Percentiles rank a stretch among this genome's conserved stretches.
Evolutionary conservation across 2,888 invertebrate genomes (phyloP).

Genomic region (Monopis laevigella): DNA sequence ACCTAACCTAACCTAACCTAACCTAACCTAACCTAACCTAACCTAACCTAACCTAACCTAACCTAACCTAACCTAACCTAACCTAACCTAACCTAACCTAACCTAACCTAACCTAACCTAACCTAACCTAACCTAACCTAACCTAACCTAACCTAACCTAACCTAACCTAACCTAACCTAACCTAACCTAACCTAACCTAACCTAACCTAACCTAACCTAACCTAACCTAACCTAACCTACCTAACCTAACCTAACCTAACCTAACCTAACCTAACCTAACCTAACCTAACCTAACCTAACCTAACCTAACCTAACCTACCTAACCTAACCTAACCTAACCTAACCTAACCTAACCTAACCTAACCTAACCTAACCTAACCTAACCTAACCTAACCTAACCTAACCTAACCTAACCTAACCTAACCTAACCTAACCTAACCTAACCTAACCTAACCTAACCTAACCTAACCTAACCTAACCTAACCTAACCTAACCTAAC

Average conservation of each 20-base stretch:
- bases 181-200: slow-evolving; percentile 10
- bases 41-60: slow-evolving; percentile 16
- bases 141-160: slow-evolving; percentile 13
- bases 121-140: slow-evolving; percentile 7
- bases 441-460: slow-evolving; percentile 7
- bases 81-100: slow-evolving; percentile 15
- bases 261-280: slow-evolving; percentile 12
- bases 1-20: slow-evolving; percentile 13
- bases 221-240: slow-evolving; percentile 8
- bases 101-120: slow-evolving; percentile 11
- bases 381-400: slow-evolving; percentile 14
- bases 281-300: slow-evolving; percentile 13
- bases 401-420: slow-evolving; percentile 14
- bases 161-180: slow-evolving; percentile 10
- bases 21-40: slow-evolving; percentile 13
- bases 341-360: slow-evolving; percentile 14
- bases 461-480: slow-evolving; percentile 12
- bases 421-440: slow-evolving; percentile 9
- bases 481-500: slow-evolving; percentile 13
- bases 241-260: slow-evolving; percentile 7
- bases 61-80: slow-evolving; percentile 15
- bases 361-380: slow-evolving; percentile 13
- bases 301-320: slow-evolving; percentile 13
- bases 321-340: slow-evolving; percentile 14
- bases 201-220: slow-evolving; percentile 9